These are phyloP conservation scores for Hyles euphorbiae DNA, from an alignment of 1,140 invertebrate species.

Conservation along the genomic window DNA sequence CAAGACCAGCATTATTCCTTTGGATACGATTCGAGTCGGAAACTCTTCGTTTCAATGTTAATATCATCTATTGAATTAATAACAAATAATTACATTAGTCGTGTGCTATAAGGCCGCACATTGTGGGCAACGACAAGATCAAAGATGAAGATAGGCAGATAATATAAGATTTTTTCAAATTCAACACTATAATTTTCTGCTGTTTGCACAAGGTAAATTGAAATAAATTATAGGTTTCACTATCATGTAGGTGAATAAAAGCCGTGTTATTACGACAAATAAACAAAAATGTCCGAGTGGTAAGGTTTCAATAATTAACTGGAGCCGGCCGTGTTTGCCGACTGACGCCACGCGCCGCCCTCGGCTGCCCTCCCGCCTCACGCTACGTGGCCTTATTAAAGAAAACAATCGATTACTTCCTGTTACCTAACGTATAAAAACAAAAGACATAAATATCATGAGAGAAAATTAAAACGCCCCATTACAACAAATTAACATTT, in stretches of 20 bases:
- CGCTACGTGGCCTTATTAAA: slow-evolving; percentile 9
- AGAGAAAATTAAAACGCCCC: slow-evolving; percentile 9
- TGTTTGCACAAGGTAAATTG: slow-evolving; percentile 23
- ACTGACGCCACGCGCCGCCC: background rate
- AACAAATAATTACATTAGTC: background rate
- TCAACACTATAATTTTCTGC: slow-evolving; percentile 24
- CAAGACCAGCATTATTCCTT: too few relatives aligned
- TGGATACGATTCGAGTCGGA: too few relatives aligned
- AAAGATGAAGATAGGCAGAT: slow-evolving; percentile 13
- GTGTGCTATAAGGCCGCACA: background rate
- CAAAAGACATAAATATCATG: background rate
- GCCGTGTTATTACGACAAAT: slow-evolving; percentile 22
- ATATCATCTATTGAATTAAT: too few relatives aligned
- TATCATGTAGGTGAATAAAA: slow-evolving; percentile 19
- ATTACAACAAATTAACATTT: slow-evolving; percentile 23
- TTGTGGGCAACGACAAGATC: slow-evolving; percentile 12
- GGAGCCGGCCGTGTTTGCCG: slow-evolving; percentile 3
- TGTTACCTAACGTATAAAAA: background rate
- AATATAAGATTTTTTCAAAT: slow-evolving; percentile 21
- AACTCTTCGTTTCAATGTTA: too few relatives aligned
- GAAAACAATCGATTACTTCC: slow-evolving; percentile 10
- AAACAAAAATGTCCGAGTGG: slow-evolving; percentile 11
- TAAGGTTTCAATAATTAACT: slow-evolving; percentile 17
- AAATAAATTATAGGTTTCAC: slow-evolving; percentile 25
- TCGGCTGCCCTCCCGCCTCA: background rate